Evolutionary conservation across 2,113 vertebrate genomes (phyloP).

Genomic region (Muscicapa adusta): DNA sequence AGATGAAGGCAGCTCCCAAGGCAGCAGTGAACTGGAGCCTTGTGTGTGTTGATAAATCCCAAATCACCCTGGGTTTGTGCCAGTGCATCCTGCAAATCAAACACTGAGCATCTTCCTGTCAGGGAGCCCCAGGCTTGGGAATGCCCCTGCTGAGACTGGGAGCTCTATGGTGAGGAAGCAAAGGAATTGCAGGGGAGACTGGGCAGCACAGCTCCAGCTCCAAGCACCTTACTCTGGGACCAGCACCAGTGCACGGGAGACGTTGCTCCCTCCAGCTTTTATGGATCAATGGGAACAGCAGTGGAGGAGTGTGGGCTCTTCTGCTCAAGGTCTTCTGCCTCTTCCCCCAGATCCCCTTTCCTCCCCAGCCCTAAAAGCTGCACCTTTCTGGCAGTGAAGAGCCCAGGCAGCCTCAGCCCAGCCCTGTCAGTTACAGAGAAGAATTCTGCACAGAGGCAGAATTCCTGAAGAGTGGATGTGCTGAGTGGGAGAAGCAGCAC

Average conservation of each 20-base stretch:
- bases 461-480: not conserved
- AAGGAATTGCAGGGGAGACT: not conserved
- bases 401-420: not conserved
- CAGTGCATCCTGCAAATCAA: not conserved
- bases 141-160: not conserved
- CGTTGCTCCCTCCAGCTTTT: accelerated
- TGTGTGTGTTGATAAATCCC: too few species aligned
- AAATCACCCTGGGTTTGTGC: not conserved
- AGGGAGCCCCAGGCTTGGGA: accelerated
- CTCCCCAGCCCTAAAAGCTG: not conserved
- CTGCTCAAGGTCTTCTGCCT: not conserved
- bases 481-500: not conserved
- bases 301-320: not conserved
- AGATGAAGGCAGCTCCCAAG: not conserved
- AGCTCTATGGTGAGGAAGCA: not conserved
- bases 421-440: not conserved
- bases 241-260: accelerated
- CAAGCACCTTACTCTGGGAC: not conserved
- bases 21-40: not conserved
- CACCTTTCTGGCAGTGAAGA: not conserved
- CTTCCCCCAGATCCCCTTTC: not conserved
- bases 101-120: not conserved
- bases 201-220: not conserved
- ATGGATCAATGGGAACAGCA: not conserved
- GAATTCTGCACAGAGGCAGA: not conserved